Conservation (phyloP, 2,113 vertebrate genomes). For the Eptesicus fuscus region DNA sequence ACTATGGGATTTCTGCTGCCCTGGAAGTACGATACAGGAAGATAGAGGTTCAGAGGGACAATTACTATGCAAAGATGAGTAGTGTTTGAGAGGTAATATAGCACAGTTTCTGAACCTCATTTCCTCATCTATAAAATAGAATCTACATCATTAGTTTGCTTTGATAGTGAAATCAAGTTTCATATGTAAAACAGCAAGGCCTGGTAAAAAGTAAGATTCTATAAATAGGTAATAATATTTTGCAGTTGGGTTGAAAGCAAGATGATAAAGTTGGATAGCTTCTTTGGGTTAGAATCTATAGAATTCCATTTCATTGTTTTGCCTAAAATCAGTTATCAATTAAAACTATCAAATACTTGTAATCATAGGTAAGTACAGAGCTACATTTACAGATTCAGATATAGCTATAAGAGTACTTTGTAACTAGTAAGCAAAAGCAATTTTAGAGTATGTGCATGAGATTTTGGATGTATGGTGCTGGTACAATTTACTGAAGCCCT, state of each 20-base stretch:
- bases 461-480: background rate
- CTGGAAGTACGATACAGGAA: background rate
- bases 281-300: background rate
- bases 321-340: slow-evolving; percentile 7
- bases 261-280: background rate
- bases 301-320: slow-evolving; percentile 18
- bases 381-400: background rate
- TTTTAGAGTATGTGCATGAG: background rate
- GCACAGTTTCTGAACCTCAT: background rate
- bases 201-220: background rate
- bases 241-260: background rate
- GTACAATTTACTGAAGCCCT: background rate
- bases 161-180: background rate
- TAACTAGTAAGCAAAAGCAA: background rate
- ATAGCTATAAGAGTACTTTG: background rate
- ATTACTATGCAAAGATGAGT: background rate
- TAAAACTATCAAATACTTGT: background rate
- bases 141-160: background rate
- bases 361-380: background rate
- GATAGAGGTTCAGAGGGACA: background rate
- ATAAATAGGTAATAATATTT: background rate
- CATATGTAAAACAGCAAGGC: background rate
- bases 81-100: background rate
- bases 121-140: background rate
- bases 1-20: background rate